These are phyloP conservation scores for Malachius bipustulatus DNA, from an alignment of 2,888 invertebrate genomes.

Conservation along the genomic window DNA sequence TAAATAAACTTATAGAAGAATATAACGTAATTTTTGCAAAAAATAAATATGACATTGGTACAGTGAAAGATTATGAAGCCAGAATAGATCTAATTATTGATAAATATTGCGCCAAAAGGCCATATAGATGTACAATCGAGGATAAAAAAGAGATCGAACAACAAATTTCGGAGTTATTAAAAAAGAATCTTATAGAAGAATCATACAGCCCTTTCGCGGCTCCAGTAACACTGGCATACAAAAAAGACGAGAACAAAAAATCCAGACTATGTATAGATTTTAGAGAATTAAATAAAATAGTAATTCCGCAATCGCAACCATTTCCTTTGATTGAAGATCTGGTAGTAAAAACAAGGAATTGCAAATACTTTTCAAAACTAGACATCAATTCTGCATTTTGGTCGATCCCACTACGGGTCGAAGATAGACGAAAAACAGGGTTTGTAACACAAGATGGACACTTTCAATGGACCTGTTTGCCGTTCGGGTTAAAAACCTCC, in stretches of 20 bases:
- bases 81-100: slow-evolving; percentile 6
- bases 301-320: slow-evolving; percentile 25
- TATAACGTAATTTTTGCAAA: slow-evolving; percentile 6
- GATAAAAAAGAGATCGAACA: slow-evolving; percentile 8
- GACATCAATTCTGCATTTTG: slow-evolving; percentile 32
- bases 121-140: slow-evolving; percentile 8
- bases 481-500: slow-evolving; percentile 21
- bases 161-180: slow-evolving; percentile 7
- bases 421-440: slow-evolving; percentile 26
- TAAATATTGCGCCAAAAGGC: slow-evolving; percentile 7
- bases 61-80: slow-evolving; percentile 2
- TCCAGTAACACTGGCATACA: slow-evolving; percentile 6
- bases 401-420: slow-evolving; percentile 26
- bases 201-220: slow-evolving; percentile 9
- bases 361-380: slow-evolving; percentile 25
- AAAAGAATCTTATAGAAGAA: slow-evolving; percentile 6
- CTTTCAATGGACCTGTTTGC: slow-evolving; percentile 18
- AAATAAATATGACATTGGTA: slow-evolving; percentile 3
- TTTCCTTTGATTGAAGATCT: slow-evolving; percentile 27
- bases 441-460: slow-evolving; percentile 22
- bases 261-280: slow-evolving; percentile 8
- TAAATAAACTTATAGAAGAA: slow-evolving; percentile 1
- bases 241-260: slow-evolving; percentile 4
- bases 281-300: slow-evolving; percentile 17
- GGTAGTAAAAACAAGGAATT: slow-evolving; percentile 25